Percentiles rank a stretch among this genome's conserved stretches.
Evolutionary conservation across 2,888 invertebrate species (phyloP).

Genomic region (Dynastes maya): DNA sequence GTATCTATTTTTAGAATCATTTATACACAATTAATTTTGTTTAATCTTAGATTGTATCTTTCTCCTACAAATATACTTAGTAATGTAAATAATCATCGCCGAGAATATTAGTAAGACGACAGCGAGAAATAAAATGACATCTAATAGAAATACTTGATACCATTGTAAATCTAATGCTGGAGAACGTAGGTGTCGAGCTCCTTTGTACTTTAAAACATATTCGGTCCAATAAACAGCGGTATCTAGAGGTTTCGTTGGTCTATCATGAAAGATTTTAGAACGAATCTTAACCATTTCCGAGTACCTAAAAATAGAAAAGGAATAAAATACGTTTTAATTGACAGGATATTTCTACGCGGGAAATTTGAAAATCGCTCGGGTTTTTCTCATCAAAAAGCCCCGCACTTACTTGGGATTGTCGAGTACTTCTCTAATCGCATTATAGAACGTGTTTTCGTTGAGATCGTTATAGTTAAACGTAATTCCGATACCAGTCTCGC

Average conservation of each 20-base stretch:
- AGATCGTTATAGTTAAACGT: constrained; percentile 16
- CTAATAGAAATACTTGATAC: constrained; percentile 57
- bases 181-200: constrained; percentile 55
- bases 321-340: not conserved
- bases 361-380: too few species aligned
- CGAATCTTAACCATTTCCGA: constrained; percentile 42
- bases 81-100: not conserved
- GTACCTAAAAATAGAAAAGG: constrained; percentile 32
- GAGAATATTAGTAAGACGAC: not conserved
- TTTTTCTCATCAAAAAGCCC: not conserved
- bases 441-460: constrained; percentile 31
- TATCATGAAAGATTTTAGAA: constrained; percentile 54
- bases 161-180: constrained; percentile 55
- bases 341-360: too few species aligned
- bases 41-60: constrained; percentile 3
- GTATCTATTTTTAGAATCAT: not conserved
- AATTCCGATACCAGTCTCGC: constrained; percentile 27
- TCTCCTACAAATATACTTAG: constrained; percentile 10
- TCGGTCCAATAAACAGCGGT: constrained; percentile 58
- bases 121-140: constrained; percentile 52
- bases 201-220: constrained; percentile 57
- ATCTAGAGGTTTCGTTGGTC: constrained; percentile 54
- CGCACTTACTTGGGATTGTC: constrained; percentile 40
- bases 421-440: constrained; percentile 19
- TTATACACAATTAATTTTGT: not conserved